phyloP scores from a whole-genome alignment of 2,797 vertebrate genomes.

The Euthynnus affinis region DNA sequence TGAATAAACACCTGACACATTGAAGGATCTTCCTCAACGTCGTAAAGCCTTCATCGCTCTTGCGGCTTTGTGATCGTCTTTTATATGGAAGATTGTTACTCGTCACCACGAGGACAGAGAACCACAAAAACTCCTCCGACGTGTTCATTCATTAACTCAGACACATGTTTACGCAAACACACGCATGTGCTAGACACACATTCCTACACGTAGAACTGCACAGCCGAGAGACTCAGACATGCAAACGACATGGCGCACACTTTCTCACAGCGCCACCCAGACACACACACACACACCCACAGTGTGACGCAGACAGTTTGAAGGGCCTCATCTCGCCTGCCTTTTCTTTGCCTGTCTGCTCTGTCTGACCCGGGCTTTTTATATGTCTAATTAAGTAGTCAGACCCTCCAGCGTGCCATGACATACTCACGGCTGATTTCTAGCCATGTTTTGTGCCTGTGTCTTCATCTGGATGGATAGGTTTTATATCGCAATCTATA shows the following conservation, averaged over 20 bases:
- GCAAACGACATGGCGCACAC: constrained; percentile 67
- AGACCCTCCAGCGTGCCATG: constrained; percentile 82
- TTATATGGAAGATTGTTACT: neutral
- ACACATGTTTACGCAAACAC: constrained; percentile 29
- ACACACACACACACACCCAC: constrained; percentile 68
- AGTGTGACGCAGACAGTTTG: constrained; percentile 81
- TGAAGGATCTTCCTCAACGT: neutral
- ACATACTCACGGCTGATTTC: constrained; percentile 83
- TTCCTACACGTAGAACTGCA: constrained; percentile 59
- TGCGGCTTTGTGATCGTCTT: constrained; percentile 6
- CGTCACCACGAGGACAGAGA: neutral
- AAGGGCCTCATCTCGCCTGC: constrained; percentile 84
- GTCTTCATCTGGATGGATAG: constrained; percentile 72
- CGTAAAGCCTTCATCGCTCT: neutral
- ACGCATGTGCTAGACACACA: constrained; percentile 53
- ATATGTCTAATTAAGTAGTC: constrained; percentile 86
- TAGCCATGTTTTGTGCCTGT: constrained; percentile 78
- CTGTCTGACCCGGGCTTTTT: constrained; percentile 82
- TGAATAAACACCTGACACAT: neutral
- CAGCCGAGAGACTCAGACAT: constrained; percentile 72
- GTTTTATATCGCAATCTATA: constrained; percentile 74
- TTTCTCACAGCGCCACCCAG: constrained; percentile 73
- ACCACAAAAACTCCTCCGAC: constrained; percentile 5
- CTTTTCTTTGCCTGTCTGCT: constrained; percentile 84
- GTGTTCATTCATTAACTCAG: constrained; percentile 9